These are phyloP conservation scores for Platysternon megacephalum DNA, from an alignment of 2,113 vertebrate species.

Conservation along the genomic window DNA sequence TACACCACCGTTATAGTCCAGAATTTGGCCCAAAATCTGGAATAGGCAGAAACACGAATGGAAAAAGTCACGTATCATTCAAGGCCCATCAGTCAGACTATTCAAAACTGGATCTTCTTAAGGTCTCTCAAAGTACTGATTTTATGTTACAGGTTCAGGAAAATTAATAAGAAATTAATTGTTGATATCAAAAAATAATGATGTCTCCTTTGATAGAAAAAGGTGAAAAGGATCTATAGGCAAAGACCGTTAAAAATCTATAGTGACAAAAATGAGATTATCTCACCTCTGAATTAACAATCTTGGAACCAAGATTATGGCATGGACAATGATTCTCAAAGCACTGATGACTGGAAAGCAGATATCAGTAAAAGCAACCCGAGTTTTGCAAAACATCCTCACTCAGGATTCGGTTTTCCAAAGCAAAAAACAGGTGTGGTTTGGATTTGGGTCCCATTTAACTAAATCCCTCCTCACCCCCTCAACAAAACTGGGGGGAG, in stretches of 20 bases:
- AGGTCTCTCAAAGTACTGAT: not conserved
- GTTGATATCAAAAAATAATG: not conserved
- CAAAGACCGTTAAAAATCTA: not conserved
- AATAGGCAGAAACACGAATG: not conserved
- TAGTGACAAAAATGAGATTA: not conserved
- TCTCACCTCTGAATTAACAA: constrained; percentile 1
- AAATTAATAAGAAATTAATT: not conserved
- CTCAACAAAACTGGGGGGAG: not conserved
- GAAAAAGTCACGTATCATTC: not conserved
- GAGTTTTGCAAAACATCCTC: not conserved
- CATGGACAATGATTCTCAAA: not conserved
- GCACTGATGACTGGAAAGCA: not conserved
- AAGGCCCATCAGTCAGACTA: not conserved
- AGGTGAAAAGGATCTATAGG: not conserved
- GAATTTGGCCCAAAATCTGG: not conserved
- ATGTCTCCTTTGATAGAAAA: not conserved
- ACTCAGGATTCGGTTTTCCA: not conserved
- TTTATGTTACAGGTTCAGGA: not conserved
- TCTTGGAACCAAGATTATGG: not conserved
- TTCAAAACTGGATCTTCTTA: not conserved
- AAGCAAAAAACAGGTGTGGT: not conserved
- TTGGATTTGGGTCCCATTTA: not conserved
- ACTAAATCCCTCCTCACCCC: not conserved
- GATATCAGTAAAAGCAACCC: not conserved
- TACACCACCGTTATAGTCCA: not conserved